A percentile compares a stretch with the other conserved stretches of the same genome.
Conservation (phyloP, 1,140 invertebrate species). For the Chionoecetes opilio region DNA sequence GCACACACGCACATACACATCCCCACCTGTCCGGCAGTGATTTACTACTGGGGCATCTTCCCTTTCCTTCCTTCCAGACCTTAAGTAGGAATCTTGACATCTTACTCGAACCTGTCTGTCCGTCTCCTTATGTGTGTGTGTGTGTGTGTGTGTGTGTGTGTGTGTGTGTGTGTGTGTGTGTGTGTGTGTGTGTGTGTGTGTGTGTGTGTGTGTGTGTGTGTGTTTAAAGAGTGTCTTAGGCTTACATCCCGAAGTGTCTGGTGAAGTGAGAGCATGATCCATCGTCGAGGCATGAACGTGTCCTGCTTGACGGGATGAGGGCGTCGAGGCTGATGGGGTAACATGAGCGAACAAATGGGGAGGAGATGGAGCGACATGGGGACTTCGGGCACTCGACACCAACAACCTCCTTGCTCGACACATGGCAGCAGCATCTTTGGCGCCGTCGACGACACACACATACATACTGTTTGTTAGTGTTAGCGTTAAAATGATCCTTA, state of each 20-base stretch:
- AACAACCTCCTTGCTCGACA: background rate
- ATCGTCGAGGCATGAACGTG: conserved; percentile 65
- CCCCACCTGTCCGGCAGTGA: conserved; percentile 54
- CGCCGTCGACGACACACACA: background rate
- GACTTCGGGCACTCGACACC: background rate
- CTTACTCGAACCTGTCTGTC: conserved; percentile 62
- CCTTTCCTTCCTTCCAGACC: conserved; percentile 20
- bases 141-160: background rate
- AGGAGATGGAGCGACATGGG: background rate
- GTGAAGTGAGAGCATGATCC: conserved; percentile 37
- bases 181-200: background rate
- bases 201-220: background rate
- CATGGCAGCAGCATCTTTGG: conserved; percentile 46
- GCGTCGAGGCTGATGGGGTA: conserved; percentile 65
- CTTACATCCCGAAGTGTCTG: conserved; percentile 1
- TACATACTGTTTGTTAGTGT: background rate
- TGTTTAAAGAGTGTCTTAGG: conserved; percentile 39
- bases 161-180: background rate
- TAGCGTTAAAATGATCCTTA: conserved; percentile 63
- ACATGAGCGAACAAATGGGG: conserved; percentile 64
- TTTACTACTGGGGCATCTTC: conserved; percentile 38
- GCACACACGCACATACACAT: conserved; percentile 38
- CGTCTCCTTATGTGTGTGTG: background rate
- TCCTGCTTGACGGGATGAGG: conserved; percentile 67
- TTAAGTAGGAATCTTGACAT: conserved; percentile 55